Conservation (phyloP, 2,113 vertebrate species). For the Diadophis punctatus region DNA sequence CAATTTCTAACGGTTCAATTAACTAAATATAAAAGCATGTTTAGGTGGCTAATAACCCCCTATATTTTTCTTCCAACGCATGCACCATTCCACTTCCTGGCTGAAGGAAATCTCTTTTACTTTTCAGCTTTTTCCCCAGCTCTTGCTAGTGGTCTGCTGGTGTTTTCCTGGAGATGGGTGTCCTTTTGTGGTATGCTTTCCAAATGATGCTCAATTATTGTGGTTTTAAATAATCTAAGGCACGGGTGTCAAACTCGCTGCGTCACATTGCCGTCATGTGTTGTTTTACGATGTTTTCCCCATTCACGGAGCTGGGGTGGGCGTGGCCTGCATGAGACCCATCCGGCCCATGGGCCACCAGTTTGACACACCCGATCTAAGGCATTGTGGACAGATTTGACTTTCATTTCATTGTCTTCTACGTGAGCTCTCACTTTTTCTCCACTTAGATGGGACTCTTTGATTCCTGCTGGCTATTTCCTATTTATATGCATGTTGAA, state of each 20-base stretch:
- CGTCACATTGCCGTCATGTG: too few relatives aligned
- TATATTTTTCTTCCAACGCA: background rate
- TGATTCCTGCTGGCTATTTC: background rate
- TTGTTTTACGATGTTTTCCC: too few relatives aligned
- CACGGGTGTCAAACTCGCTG: too few relatives aligned
- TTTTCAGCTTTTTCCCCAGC: accelerated
- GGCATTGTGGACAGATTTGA: background rate
- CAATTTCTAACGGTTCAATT: too few relatives aligned
- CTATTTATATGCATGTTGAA: background rate
- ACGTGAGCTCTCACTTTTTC: background rate
- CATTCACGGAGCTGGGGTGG: too few relatives aligned
- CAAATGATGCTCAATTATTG: background rate
- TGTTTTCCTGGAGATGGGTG: background rate
- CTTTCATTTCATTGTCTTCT: background rate
- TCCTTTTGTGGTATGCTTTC: background rate
- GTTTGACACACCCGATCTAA: background rate
- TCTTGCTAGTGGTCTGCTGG: background rate
- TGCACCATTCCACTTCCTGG: background rate
- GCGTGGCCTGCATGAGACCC: too few relatives aligned
- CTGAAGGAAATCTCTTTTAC: background rate
- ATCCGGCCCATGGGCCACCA: too few relatives aligned
- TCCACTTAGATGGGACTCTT: background rate
- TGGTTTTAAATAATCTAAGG: background rate
- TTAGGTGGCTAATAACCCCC: too few relatives aligned
- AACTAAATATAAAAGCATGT: too few relatives aligned